A percentile compares a stretch with the other conserved stretches of the same genome.
These are phyloP conservation scores for Seriola rivoliana DNA, from an alignment of 2,113 vertebrate species.

Conservation along the genomic window DNA sequence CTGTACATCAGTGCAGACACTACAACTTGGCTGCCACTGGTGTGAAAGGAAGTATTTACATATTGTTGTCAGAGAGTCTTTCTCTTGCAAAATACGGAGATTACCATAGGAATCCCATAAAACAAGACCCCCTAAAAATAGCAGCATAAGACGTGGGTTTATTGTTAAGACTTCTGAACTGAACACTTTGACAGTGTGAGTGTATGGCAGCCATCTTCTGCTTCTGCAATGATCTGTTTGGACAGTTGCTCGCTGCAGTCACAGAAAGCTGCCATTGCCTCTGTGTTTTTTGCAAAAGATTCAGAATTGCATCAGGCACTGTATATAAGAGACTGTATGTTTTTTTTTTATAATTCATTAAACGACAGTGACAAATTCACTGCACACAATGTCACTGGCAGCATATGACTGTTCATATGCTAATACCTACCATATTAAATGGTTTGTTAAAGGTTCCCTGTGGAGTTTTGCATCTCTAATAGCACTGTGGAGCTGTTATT, in stretches of 20 bases:
- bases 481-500: background rate
- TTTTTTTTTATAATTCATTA: conserved; percentile 5
- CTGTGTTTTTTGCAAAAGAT: conserved; percentile 26
- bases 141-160: background rate
- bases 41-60: conserved; percentile 10
- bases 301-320: conserved; percentile 41
- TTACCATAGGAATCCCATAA: conserved; percentile 8
- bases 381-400: background rate
- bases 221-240: conserved; percentile 37
- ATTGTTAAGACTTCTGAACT: conserved; percentile 15
- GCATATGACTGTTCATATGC: background rate
- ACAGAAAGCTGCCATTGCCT: conserved; percentile 29
- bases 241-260: conserved; percentile 32
- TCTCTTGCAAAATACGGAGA: background rate
- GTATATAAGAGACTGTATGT: background rate
- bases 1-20: background rate
- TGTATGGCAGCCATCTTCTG: conserved; percentile 21
- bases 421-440: background rate
- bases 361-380: background rate
- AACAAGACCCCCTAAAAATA: conserved; percentile 4
- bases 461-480: background rate
- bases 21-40: background rate
- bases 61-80: background rate
- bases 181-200: conserved; percentile 18
- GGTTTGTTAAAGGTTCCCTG: background rate